phyloP scores from a whole-genome alignment of 1,140 invertebrate genomes.

The Sesamia nonagrioides region DNA sequence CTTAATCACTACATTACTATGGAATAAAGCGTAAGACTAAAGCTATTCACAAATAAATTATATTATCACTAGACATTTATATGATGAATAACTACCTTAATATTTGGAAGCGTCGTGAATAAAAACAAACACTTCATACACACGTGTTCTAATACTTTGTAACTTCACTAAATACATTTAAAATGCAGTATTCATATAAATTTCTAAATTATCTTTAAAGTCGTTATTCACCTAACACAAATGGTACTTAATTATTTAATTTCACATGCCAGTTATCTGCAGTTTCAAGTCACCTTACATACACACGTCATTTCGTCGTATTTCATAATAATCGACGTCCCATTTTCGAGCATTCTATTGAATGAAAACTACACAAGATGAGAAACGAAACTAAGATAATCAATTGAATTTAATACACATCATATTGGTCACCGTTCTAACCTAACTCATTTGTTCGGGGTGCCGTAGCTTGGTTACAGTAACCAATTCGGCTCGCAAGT shows the following conservation, averaged over 20 bases:
- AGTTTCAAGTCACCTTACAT: background rate
- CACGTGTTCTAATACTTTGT: background rate
- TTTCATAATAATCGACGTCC: background rate
- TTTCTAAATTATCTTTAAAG: too few relatives aligned
- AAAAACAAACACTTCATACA: background rate
- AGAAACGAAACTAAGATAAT: too few relatives aligned
- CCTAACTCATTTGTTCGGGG: too few relatives aligned
- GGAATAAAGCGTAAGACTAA: conserved; percentile 36
- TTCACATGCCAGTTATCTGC: conserved; percentile 1
- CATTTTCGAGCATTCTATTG: background rate
- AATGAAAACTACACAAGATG: background rate
- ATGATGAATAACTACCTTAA: background rate
- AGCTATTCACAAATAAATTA: conserved; percentile 46
- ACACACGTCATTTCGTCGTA: background rate
- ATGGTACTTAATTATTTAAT: background rate
- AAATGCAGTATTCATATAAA: too few relatives aligned
- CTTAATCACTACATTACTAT: conserved; percentile 12
- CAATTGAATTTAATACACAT: too few relatives aligned
- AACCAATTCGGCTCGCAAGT: too few relatives aligned
- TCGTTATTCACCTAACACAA: background rate
- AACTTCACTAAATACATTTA: background rate
- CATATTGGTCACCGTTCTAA: too few relatives aligned
- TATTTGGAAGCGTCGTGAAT: background rate
- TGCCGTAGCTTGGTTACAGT: too few relatives aligned
- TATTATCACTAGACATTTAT: background rate